phyloP scores from a whole-genome alignment of 2,797 vertebrate genomes.

The Malacoctenus gilli region DNA sequence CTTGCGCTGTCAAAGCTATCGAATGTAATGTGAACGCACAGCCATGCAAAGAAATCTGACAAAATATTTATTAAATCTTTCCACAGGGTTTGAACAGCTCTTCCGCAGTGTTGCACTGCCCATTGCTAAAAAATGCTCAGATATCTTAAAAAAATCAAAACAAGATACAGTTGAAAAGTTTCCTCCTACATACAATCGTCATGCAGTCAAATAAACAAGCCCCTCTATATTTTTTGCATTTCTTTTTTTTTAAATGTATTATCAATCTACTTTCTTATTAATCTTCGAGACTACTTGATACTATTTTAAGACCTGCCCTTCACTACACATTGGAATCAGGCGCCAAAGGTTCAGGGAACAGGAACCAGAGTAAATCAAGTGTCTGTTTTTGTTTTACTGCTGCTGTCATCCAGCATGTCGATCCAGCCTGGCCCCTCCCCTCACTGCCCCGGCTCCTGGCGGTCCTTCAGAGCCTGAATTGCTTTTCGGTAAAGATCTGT shows the following conservation, averaged over 20 bases:
- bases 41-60: conserved; percentile 1
- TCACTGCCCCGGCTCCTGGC: conserved; percentile 77
- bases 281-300: no score
- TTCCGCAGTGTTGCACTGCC: background rate
- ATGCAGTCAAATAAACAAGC: conserved; percentile 36
- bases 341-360: conserved; percentile 50
- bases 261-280: no score
- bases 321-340: conserved; percentile 38
- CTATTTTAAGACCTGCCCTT: conserved; percentile 44
- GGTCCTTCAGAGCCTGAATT: conserved; percentile 85
- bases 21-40: conserved; percentile 3
- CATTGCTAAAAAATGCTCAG: conserved; percentile 15
- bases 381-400: no score
- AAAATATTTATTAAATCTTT: conserved; percentile 60
- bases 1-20: no score
- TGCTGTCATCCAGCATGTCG: no score
- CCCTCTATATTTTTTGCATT: no score
- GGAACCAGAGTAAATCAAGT: no score
- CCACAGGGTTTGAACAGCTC: conserved; percentile 2
- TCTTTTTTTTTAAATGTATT: no score
- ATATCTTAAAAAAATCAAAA: conserved; percentile 36
- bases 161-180: conserved; percentile 32
- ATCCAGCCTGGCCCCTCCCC: no score
- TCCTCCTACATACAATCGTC: conserved; percentile 15
- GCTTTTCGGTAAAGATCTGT: conserved; percentile 88